phyloP scores from a whole-genome alignment of 2,888 invertebrate genomes.

The Drosophila sordidula region DNA sequence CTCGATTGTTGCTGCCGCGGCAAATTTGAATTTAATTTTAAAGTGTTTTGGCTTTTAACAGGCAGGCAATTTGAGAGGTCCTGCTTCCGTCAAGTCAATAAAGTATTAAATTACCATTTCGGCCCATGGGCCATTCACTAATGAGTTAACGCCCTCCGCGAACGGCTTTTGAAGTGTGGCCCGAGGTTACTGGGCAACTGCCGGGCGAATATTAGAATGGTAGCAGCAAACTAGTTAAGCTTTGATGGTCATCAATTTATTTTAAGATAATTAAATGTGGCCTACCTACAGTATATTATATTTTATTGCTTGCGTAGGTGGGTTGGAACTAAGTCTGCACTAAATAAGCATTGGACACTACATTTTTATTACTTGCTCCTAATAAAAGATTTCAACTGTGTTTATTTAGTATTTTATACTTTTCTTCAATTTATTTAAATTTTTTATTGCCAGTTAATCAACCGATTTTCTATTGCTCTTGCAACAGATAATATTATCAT shows the following conservation, averaged over 20 bases:
- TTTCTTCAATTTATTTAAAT: no score
- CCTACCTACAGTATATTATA: background rate
- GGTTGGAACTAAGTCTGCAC: background rate
- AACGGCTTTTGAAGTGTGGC: constrained; percentile 44
- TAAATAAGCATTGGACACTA: no score
- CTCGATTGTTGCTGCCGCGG: constrained; percentile 10
- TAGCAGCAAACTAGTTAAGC: constrained; percentile 11
- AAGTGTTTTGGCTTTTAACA: constrained; percentile 37
- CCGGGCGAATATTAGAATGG: constrained; percentile 7
- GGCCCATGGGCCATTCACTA: constrained; percentile 45
- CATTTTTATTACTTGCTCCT: no score
- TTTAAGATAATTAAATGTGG: constrained; percentile 47
- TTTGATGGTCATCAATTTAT: background rate
- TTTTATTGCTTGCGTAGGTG: background rate
- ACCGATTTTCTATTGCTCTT: no score
- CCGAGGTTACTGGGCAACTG: background rate
- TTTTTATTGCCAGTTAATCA: no score
- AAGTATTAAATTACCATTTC: constrained; percentile 68
- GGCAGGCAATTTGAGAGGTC: constrained; percentile 18
- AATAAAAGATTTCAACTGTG: no score
- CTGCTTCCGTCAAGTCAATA: constrained; percentile 37
- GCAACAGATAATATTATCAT: no score
- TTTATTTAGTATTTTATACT: no score
- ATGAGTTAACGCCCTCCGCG: constrained; percentile 54
- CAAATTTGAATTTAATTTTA: constrained; percentile 68